Conservation (phyloP, 2,113 vertebrate genomes). For the Stomatorhinus ivindoensis region DNA sequence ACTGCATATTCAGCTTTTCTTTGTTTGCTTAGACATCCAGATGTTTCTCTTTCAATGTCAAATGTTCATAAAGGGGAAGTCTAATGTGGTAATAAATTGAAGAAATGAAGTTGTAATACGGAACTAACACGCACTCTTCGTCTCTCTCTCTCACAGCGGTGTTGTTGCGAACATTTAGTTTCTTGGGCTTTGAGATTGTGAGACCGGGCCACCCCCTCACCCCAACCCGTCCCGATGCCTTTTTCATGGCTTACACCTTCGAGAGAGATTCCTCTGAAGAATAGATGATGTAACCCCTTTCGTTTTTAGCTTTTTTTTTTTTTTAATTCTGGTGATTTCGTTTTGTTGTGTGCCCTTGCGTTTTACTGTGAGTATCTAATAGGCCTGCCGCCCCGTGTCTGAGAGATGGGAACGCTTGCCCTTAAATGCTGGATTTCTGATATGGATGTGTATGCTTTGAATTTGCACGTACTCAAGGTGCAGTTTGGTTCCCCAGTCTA, state of each 20-base stretch:
- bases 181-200: constrained; percentile 83
- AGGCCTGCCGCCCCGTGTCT: background rate
- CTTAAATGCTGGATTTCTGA: constrained; percentile 9
- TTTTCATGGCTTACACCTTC: constrained; percentile 78
- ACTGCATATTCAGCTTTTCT: background rate
- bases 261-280: constrained; percentile 62
- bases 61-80: background rate
- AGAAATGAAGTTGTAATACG: background rate
- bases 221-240: constrained; percentile 75
- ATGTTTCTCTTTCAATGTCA: too few relatives aligned
- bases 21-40: background rate
- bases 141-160: constrained; percentile 46
- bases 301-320: background rate
- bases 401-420: background rate
- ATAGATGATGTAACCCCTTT: background rate
- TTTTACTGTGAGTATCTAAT: background rate
- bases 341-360: background rate
- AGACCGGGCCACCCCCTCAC: constrained; percentile 78
- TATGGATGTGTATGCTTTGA: background rate
- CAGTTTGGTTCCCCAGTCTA: background rate
- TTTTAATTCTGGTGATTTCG: background rate
- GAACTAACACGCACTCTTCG: background rate
- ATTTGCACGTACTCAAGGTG: background rate
- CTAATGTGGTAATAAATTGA: background rate
- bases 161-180: constrained; percentile 76